Base-by-base conservation (phyloP, 2,797 vertebrate species). In the Mus spretus region DNA sequence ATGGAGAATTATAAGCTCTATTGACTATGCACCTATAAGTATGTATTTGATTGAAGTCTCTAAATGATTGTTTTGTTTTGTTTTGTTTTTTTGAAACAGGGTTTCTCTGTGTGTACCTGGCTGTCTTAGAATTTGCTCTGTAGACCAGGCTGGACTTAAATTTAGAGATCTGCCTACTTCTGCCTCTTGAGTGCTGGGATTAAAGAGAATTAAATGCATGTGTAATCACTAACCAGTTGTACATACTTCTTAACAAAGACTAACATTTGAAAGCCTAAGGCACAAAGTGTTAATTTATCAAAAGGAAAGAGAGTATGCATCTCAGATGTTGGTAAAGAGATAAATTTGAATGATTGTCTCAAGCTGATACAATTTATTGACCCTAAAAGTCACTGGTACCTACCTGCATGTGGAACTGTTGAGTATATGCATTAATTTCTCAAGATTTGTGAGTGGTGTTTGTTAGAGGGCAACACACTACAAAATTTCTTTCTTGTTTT, bases 351-450 rank as follows among this genome's bases (percentile, higher is more conserved):
- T 89, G 50, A 37, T 61, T 77, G 15, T 31, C 19, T 89, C 78
- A 93, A 90, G 55, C 22, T 86, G 44, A 86, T 72, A 90, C 86
- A 86, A 93, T 91, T 28, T 57, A 72, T 86, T 47, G 59, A 53
- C 84, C 44, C 74, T 93, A 85, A 95, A 95, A 94, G 59, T 40
- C 9, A 83, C 50, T 22, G 3, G n/a, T 67, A 83, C 1, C 26
- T 77, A 63, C 19, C 57, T 34, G 26, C 63, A 31, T 14, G 1
- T n/a, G 57, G n/a, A 97, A 92, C 7, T 57, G 17, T 31, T 80
- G 28, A 40, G 24, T 17, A 55, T 90, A 20, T 92, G 77, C 28
- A 78, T 57, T 81, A 57, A 78, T 86, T 26, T 91, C 79, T 89
- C 57, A 61, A 94, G 47, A 89, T 82, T 74, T 89, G 8, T 89